Base-by-base conservation (phyloP, 2,888 invertebrate species). In the Rutpela maculata region DNA sequence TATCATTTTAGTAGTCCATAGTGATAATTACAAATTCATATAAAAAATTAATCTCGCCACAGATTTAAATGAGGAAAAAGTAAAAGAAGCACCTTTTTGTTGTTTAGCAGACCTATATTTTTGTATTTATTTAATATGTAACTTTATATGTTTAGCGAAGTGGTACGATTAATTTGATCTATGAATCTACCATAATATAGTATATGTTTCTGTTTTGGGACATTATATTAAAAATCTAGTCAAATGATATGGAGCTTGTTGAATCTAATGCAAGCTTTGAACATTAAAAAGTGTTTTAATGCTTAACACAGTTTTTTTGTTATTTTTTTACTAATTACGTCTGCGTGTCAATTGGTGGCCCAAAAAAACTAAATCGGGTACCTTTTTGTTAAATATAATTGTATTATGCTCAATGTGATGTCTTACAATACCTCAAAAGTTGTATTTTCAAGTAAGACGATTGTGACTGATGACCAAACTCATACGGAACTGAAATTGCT, bases 1-100 rank as follows among this genome's bases (percentile, higher is more conserved):
- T 65, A 75, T 75, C 80, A 81, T 81, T 83, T 79, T 81, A 83
- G 83, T 83, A 83, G 83, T 83, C 83, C 83, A 73, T 81, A 79
- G 75, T 78, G 75, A 22, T 69, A 62, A 68, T 59, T 71, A 55
- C 67, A 66, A 74, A 74, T 59, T 59, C 66, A 38, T 69, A 67
- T 66, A n/a, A 62, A 63, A 71, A 75, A 72, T 75, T 66, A 78
- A 75, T 75, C 69, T 63, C 73, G 59, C 78, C 73, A 75, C 73
- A 67, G 43, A 55, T 31, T 65, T 65, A 65, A 50, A 43, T 35
- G n/a, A n/a, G 50, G 15, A 50, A 50, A 15, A 50, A 50, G 31
- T 7, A 35, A 35, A 35, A n/a, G n/a, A 50, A 5, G 50, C 50
- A 50, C 50, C n/a, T 50, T 67, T 67, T 38, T 67, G 55, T 67